A percentile compares a stretch with the other conserved stretches of the same genome.
Evolutionary conservation across 1,140 invertebrate species (phyloP).

Genomic region (Listronotus bonariensis): DNA sequence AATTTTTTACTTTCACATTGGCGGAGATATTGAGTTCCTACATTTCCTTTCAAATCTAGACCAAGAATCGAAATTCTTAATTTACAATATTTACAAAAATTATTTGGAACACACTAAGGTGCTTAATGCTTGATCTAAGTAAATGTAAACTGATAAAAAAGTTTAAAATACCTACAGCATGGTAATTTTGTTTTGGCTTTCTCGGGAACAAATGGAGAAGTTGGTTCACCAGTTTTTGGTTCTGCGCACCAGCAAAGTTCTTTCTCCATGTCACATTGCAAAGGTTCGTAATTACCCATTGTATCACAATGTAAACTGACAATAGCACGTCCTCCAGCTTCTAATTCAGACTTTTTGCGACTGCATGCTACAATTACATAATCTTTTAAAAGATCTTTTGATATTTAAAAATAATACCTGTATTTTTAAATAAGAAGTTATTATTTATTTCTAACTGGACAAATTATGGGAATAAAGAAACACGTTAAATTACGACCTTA

Average conservation of each 20-base stretch:
- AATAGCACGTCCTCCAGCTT: conserved; percentile 45
- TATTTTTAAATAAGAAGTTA: too few species aligned
- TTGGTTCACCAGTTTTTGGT: conserved; percentile 59
- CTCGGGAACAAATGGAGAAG: conserved; percentile 58
- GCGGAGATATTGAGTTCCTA: conserved; percentile 61
- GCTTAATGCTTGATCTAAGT: too few species aligned
- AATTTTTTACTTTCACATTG: conserved; percentile 63
- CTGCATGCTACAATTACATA: conserved; percentile 58
- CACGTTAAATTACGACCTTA: too few species aligned
- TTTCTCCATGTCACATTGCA: conserved; percentile 65
- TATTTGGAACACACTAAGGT: too few species aligned
- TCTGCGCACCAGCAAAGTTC: conserved; percentile 64
- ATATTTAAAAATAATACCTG: too few species aligned
- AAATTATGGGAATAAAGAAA: too few species aligned
- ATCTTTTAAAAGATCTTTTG: too few species aligned
- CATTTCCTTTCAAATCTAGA: conserved; percentile 17
- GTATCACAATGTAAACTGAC: conserved; percentile 61
- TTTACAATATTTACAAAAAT: too few species aligned
- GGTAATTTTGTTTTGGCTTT: conserved; percentile 59
- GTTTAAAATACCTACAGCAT: conserved; percentile 60
- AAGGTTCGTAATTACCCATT: conserved; percentile 63
- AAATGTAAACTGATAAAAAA: too few species aligned
- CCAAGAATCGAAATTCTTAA: too few species aligned
- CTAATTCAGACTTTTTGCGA: conserved; percentile 58
- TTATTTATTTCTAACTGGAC: too few species aligned